Evolutionary conservation across 2,113 vertebrate genomes (phyloP).

Genomic region (Neogobius melanostomus): DNA sequence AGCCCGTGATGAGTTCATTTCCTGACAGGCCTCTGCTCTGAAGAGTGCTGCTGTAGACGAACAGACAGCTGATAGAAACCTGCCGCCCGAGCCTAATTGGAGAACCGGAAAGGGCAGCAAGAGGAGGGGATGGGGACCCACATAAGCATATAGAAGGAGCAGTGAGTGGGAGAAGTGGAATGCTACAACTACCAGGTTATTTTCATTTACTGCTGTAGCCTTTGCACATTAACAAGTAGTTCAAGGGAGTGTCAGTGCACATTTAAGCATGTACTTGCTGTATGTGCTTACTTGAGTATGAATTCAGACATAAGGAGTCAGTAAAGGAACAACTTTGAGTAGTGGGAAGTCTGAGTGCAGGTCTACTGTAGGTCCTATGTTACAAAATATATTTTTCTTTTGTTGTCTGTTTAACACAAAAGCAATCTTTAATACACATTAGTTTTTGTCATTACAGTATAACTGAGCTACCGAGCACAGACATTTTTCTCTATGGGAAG

Average conservation of each 20-base stretch:
- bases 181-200: constrained; percentile 14
- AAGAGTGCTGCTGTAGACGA: constrained; percentile 60
- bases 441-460: no score
- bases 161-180: constrained; percentile 11
- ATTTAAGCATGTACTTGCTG: no score
- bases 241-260: background rate
- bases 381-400: no score
- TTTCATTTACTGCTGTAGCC: constrained; percentile 4
- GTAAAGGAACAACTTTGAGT: no score
- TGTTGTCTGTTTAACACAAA: no score
- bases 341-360: no score
- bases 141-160: constrained; percentile 23
- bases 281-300: no score
- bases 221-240: background rate
- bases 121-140: constrained; percentile 43
- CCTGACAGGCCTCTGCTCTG: constrained; percentile 85
- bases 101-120: constrained; percentile 79
- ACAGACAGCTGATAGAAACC: constrained; percentile 87
- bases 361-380: no score
- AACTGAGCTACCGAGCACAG: no score
- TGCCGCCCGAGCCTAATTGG: constrained; percentile 87
- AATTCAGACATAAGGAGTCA: no score
- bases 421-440: no score
- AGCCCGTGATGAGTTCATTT: constrained; percentile 96
- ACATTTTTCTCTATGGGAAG: no score